Base-by-base conservation (phyloP, 2,888 invertebrate genomes). In the Melitaea athalia region DNA sequence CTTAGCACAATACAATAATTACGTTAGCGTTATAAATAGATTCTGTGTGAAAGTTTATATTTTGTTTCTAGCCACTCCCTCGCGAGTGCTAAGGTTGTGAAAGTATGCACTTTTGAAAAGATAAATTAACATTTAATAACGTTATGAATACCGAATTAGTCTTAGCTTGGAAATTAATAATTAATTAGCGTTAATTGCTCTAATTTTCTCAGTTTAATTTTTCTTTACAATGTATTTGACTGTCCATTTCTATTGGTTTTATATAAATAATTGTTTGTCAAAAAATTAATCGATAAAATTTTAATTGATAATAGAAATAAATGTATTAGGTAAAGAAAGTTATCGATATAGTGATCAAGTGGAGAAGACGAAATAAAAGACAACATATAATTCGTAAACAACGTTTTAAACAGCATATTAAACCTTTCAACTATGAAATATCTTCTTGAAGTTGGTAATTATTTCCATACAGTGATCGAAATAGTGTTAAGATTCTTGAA, bases 21-120 rank as follows among this genome's bases (percentile, higher is more conserved):
- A 55, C 53, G 53, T 33, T 55, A 33, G 14, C 38, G 67, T 52
- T 53, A 71, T 64, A 64, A 72, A 75, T 71, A 68, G 64, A 68
- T 69, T 69, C 63, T 33, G 52, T 59, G 76, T 70, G 75, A 76
- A 76, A 76, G 76, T 75, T 64, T 60, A 47, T 63, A 75, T 72
- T 72, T 71, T 71, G 67, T 69, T 66, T 73, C 73, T 70, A 70
- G 65, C 70, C 73, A 69, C 66, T 71, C 70, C 72, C 67, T 67
- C 63, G 60, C 71, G 67, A 69, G 67, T 72, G 69, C 67, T 70
- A 69, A 72, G 72, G 70, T 75, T 74, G 76, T 72, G 77, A 78
- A 78, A 78, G 76, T 70, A 71, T 70, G 65, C 69, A 70, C 70
- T 71, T 74, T 76, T 74, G 38, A 69, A 70, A 75, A 72, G 71